Percentiles rank a stretch among this genome's conserved stretches.
Evolutionary conservation across 2,113 vertebrate genomes (phyloP).

Genomic region (Ibidorhyncha struthersii): DNA sequence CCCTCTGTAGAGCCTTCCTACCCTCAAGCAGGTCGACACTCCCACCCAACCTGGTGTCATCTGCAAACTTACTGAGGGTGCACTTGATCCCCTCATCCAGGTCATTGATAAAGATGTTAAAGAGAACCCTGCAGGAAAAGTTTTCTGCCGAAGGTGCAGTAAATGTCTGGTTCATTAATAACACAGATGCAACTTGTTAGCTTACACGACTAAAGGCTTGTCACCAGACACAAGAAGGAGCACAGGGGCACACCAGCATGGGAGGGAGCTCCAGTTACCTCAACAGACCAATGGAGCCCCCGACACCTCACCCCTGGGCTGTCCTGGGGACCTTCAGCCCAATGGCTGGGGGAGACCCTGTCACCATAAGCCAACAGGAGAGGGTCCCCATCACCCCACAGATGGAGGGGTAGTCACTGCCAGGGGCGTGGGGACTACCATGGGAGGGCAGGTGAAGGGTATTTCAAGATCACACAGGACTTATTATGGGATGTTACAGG

Average conservation of each 20-base stretch:
- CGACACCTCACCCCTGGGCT: neutral
- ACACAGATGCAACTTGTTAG: neutral
- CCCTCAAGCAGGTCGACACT: too few species aligned
- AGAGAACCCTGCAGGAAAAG: neutral
- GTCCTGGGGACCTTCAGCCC: neutral
- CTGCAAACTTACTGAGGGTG: too few species aligned
- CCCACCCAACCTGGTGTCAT: too few species aligned
- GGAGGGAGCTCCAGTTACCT: neutral
- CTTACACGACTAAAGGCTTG: neutral
- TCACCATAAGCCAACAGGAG: neutral
- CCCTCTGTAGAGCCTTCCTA: too few species aligned
- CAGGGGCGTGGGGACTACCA: fast-evolving
- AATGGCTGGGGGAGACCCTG: neutral
- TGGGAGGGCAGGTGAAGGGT: neutral
- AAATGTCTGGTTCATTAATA: neutral
- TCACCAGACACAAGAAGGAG: fast-evolving
- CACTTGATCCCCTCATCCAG: too few species aligned
- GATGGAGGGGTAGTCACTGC: neutral
- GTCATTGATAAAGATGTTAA: too few species aligned
- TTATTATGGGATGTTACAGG: neutral
- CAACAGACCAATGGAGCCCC: neutral
- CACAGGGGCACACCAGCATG: fast-evolving
- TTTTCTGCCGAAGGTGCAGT: neutral
- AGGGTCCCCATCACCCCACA: neutral
- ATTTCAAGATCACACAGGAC: fast-evolving